Conservation (phyloP, 2,113 vertebrate species). For the Oreochromis spilurus region DNA sequence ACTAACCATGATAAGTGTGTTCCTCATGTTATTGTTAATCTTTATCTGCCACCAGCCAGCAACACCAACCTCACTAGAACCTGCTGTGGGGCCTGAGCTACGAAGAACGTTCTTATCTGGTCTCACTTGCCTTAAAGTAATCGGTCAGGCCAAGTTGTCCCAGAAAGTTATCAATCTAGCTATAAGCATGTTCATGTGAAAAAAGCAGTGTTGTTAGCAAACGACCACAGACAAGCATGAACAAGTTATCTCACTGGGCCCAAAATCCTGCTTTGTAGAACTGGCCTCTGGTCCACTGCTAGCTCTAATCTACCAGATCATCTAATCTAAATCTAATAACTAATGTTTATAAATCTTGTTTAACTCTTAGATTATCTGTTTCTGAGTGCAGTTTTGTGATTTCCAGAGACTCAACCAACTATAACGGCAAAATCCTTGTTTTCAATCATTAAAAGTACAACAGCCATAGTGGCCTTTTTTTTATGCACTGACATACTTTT, state of each 20-base stretch:
- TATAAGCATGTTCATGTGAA: neutral
- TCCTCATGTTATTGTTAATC: neutral
- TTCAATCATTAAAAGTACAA: rapidly evolving
- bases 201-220: neutral
- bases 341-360: neutral
- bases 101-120: rapidly evolving
- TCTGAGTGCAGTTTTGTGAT: neutral
- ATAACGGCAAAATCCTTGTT: neutral
- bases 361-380: neutral
- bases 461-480: neutral
- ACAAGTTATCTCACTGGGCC: neutral
- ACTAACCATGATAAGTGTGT: neutral
- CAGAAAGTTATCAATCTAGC: neutral
- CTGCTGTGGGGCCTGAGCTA: neutral
- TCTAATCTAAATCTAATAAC: neutral
- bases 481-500: neutral
- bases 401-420: neutral
- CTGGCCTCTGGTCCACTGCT: neutral
- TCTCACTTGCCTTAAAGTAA: neutral
- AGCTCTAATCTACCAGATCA: neutral
- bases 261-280: neutral
- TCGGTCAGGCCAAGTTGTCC: neutral
- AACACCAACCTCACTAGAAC: neutral
- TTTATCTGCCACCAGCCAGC: neutral
- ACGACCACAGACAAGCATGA: neutral